phyloP scores from a whole-genome alignment of 2,113 vertebrate species.

The Paramisgurnus dabryanus region DNA sequence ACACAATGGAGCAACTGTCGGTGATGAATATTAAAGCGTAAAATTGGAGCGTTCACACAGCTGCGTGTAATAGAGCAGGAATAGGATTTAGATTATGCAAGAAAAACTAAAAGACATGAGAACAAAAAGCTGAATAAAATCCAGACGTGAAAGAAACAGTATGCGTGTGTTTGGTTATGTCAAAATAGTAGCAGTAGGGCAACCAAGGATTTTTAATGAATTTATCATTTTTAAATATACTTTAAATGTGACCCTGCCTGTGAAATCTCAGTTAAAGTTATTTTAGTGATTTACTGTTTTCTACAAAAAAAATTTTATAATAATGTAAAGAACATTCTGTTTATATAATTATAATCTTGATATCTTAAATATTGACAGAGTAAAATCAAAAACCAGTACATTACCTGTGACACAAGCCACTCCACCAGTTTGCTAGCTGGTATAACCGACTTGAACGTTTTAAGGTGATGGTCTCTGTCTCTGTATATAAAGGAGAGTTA shows the following conservation, averaged over 20 bases:
- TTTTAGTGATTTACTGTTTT: too few species aligned
- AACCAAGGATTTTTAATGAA: background rate
- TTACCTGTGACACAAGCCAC: constrained; percentile 94
- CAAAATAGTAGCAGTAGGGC: background rate
- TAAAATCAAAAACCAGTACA: background rate
- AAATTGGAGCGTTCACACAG: background rate
- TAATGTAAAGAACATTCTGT: too few species aligned
- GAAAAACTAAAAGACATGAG: background rate
- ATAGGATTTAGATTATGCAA: background rate
- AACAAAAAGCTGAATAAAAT: background rate
- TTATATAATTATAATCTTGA: too few species aligned
- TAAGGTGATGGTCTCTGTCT: constrained; percentile 94
- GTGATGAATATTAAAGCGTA: background rate
- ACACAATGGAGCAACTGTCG: background rate
- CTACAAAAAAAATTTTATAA: too few species aligned
- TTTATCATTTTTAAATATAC: too few species aligned
- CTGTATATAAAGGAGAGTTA: constrained; percentile 66
- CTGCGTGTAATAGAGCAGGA: background rate
- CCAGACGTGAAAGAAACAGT: background rate
- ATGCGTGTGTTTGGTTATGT: constrained; percentile 7
- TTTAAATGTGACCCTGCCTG: too few species aligned
- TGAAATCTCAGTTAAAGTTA: too few species aligned
- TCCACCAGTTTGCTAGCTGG: constrained; percentile 94
- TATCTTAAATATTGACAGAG: too few species aligned
- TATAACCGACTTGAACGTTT: constrained; percentile 96